Evolutionary conservation across 2,113 vertebrate species (phyloP).

Genomic region (Rhinoderma darwinii): DNA sequence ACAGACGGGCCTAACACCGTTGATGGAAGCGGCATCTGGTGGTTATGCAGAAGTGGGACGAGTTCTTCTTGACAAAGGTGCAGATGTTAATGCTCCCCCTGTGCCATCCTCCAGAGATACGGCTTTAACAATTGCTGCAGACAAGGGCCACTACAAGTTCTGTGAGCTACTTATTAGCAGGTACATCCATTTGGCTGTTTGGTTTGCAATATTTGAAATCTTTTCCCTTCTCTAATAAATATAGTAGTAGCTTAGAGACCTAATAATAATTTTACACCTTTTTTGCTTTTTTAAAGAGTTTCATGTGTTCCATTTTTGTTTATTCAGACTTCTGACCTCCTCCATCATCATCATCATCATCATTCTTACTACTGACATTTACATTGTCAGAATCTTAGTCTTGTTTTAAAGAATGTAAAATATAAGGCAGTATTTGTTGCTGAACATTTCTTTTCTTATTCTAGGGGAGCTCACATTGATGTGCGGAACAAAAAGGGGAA

Average conservation of each 20-base stretch:
- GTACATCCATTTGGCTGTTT: slow-evolving; percentile 66
- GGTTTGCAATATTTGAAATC: neutral
- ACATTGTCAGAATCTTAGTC: neutral
- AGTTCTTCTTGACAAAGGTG: slow-evolving; percentile 96
- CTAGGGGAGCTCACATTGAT: slow-evolving; percentile 95
- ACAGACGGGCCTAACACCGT: slow-evolving; percentile 94
- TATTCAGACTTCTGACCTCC: neutral
- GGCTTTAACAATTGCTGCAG: slow-evolving; percentile 96
- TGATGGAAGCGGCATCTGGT: slow-evolving; percentile 99
- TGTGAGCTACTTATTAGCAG: slow-evolving; percentile 99
- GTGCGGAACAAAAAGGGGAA: slow-evolving; percentile 99
- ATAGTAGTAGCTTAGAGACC: too few species aligned
- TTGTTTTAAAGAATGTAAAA: neutral
- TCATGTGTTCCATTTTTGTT: neutral
- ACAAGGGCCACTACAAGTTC: slow-evolving; percentile 99
- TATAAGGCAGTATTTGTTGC: neutral
- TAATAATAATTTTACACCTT: too few species aligned
- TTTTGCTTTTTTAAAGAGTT: too few species aligned
- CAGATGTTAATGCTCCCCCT: slow-evolving; percentile 96
- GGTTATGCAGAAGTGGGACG: slow-evolving; percentile 97
- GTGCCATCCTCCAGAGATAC: slow-evolving; percentile 97
- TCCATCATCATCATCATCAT: neutral
- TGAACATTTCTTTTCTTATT: slow-evolving; percentile 53
- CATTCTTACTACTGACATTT: neutral
- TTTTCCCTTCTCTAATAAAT: too few species aligned